A percentile compares a stretch with the other conserved stretches of the same genome.
Evolutionary conservation across 2,888 invertebrate species (phyloP).

Genomic region (Drosophila testacea): DNA sequence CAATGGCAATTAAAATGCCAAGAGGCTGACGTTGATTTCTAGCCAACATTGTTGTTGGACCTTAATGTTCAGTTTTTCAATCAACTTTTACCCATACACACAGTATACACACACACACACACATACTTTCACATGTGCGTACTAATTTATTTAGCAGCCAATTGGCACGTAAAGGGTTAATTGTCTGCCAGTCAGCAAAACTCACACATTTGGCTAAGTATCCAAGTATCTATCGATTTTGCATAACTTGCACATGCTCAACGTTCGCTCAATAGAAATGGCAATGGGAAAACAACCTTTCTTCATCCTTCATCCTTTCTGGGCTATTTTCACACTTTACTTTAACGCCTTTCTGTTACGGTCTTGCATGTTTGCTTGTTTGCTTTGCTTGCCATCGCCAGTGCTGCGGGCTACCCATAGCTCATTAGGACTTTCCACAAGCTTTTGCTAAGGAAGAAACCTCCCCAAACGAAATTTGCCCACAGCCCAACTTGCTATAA

Average conservation of each 20-base stretch:
- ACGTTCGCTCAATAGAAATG: constrained; percentile 13
- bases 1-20: constrained; percentile 66
- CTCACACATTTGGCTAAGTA: constrained; percentile 21
- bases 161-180: constrained; percentile 79
- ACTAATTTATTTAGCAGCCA: constrained; percentile 64
- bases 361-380: constrained; percentile 54
- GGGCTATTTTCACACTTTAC: constrained; percentile 59
- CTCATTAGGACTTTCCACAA: constrained; percentile 38
- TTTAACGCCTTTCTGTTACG: constrained; percentile 55
- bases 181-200: constrained; percentile 70
- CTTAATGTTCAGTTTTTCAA: constrained; percentile 46
- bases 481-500: background rate
- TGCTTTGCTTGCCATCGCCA: constrained; percentile 41
- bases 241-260: constrained; percentile 67
- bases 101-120: constrained; percentile 24
- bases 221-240: constrained; percentile 64
- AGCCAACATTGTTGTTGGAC: constrained; percentile 47
- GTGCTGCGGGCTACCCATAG: constrained; percentile 55
- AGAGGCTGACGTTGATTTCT: constrained; percentile 38
- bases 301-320: constrained; percentile 8
- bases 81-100: constrained; percentile 40
- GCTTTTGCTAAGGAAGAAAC: background rate
- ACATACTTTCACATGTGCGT: constrained; percentile 23
- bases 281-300: constrained; percentile 1
- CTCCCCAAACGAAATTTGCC: background rate